These are phyloP conservation scores for Ophioderma brevispina DNA, from an alignment of 35 echinoderm and acorn worm species.

Conservation along the genomic window DNA sequence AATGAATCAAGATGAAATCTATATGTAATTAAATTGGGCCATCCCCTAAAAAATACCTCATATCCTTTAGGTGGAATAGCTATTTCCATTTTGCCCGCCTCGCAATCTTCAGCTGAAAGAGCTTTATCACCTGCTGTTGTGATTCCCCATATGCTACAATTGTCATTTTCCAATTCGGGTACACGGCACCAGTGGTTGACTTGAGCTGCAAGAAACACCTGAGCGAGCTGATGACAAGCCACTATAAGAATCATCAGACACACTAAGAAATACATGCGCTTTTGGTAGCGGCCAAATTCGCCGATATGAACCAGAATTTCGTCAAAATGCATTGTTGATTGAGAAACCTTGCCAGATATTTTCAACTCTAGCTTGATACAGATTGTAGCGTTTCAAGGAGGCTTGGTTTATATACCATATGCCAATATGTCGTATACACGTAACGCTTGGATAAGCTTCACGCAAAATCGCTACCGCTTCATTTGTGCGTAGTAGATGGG, in stretches of 20 bases:
- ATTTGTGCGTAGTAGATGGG: no score
- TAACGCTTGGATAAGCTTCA: no score
- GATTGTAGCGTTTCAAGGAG: no score
- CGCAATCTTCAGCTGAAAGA: neutral
- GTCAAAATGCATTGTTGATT: constrained; percentile 28
- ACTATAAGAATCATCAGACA: constrained; percentile 23
- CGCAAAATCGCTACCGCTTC: no score
- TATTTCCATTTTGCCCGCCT: neutral
- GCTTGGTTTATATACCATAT: no score
- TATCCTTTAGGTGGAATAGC: neutral
- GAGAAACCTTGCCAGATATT: no score
- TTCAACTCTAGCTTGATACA: no score
- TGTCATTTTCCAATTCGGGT: neutral
- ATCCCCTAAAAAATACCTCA: no score
- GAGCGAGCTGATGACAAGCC: constrained; percentile 22
- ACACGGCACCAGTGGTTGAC: constrained; percentile 43
- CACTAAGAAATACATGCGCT: constrained; percentile 28
- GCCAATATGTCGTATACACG: no score
- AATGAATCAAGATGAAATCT: no score
- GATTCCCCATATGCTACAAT: neutral
- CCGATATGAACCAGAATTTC: constrained; percentile 30
- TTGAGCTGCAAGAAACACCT: constrained; percentile 38
- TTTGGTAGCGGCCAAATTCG: constrained; percentile 46
- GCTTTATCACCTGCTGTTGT: neutral
- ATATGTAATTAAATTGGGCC: no score